These are phyloP conservation scores for Pegoplata infirma DNA, from an alignment of 2,888 invertebrate genomes.

Conservation along the genomic window DNA sequence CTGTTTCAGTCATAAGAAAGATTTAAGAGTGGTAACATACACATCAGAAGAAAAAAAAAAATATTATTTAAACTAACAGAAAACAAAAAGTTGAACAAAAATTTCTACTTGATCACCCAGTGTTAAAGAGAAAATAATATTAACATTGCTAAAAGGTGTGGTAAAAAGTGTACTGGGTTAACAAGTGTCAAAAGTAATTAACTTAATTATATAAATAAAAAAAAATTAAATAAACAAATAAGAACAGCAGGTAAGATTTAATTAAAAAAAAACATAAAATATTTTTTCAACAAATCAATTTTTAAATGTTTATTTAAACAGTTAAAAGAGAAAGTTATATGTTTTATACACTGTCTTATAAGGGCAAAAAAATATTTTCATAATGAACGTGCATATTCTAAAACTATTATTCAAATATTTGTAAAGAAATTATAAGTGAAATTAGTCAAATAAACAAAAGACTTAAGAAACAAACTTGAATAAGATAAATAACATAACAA, in stretches of 20 bases:
- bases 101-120: neutral
- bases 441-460: neutral
- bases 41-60: neutral
- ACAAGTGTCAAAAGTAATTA: conserved; percentile 34
- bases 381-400: conserved; percentile 25
- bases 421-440: neutral
- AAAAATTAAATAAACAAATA: too few relatives aligned
- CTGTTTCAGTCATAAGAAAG: conserved; percentile 80
- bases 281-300: conserved; percentile 13
- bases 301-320: conserved; percentile 14
- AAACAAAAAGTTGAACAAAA: neutral
- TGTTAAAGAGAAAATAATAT: conserved; percentile 28
- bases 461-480: conserved; percentile 18
- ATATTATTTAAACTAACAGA: neutral
- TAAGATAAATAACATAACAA: too few relatives aligned
- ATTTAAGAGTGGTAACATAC: conserved; percentile 63
- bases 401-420: too few relatives aligned
- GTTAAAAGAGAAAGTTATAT: conserved; percentile 60
- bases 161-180: conserved; percentile 23
- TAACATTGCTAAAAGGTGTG: conserved; percentile 36
- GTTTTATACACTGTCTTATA: neutral
- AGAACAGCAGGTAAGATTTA: conserved; percentile 49
- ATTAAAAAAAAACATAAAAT: neutral
- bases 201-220: too few relatives aligned
- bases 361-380: conserved; percentile 7